A percentile compares a stretch with the other conserved stretches of the same genome.
Evolutionary conservation across 1,140 invertebrate genomes (phyloP).

Genomic region (Brevipalpus yothersi): DNA sequence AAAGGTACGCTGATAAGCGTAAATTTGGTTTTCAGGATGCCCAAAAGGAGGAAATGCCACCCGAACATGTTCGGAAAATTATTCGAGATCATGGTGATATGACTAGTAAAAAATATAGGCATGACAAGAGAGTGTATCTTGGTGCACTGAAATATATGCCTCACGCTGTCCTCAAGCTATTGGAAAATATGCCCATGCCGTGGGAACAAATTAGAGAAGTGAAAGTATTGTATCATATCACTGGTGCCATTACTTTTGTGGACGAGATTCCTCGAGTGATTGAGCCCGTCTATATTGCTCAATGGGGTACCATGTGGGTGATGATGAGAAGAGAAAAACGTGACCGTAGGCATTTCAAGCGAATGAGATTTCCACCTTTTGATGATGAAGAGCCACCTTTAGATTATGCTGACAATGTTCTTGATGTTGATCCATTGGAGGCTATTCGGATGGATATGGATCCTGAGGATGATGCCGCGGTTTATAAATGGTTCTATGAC

Average conservation of each 20-base stretch:
- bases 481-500: conserved; percentile 92
- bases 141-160: conserved; percentile 99
- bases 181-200: conserved; percentile 99
- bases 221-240: conserved; percentile 88
- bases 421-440: conserved; percentile 96
- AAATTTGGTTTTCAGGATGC: conserved; percentile 98
- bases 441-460: conserved; percentile 97
- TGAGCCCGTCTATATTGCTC: conserved; percentile 94
- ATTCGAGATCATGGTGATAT: conserved; percentile 98
- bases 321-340: conserved; percentile 96
- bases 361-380: conserved; percentile 98
- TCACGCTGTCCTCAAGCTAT: conserved; percentile 89
- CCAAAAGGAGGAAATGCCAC: conserved; percentile 98
- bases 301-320: conserved; percentile 99
- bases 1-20: conserved; percentile 86
- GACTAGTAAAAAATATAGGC: conserved; percentile 92
- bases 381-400: conserved; percentile 98
- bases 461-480: conserved; percentile 36
- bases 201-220: conserved; percentile 99
- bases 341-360: conserved; percentile 92
- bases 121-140: conserved; percentile 95
- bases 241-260: conserved; percentile 98
- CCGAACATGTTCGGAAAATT: conserved; percentile 94
- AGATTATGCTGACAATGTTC: conserved; percentile 72
- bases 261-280: conserved; percentile 99